phyloP scores from a whole-genome alignment of 2,797 vertebrate species.

The Varecia variegata region DNA sequence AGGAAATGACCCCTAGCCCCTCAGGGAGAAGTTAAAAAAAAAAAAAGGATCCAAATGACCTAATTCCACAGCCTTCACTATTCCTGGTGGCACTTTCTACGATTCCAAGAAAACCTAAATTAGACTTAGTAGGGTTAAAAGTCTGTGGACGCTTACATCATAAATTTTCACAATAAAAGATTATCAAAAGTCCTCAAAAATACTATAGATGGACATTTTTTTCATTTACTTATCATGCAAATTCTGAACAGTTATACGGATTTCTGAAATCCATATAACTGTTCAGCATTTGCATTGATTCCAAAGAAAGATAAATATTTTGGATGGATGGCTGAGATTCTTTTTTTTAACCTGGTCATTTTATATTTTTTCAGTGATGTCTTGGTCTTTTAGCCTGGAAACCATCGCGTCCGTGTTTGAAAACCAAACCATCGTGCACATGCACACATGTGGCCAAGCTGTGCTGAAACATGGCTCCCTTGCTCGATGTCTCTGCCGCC shows the following conservation, averaged over 20 bases:
- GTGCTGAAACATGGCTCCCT: not conserved
- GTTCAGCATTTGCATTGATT: slow-evolving; percentile 43
- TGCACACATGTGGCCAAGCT: no score
- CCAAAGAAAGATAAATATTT: not conserved
- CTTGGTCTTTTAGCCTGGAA: slow-evolving; percentile 29
- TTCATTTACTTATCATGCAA: slow-evolving; percentile 8
- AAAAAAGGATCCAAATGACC: not conserved
- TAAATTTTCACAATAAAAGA: slow-evolving; percentile 22
- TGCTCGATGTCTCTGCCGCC: not conserved
- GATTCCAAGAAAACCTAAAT: not conserved
- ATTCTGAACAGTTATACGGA: not conserved
- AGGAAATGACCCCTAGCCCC: slow-evolving; percentile 1
- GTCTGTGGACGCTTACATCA: not conserved
- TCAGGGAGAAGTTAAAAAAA: not conserved
- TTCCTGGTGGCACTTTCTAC: not conserved
- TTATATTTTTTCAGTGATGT: not conserved
- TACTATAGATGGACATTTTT: not conserved
- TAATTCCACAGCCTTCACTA: not conserved
- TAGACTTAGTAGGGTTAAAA: not conserved
- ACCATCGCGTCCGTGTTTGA: not conserved
- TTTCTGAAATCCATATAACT: slow-evolving; percentile 49
- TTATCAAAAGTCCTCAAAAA: not conserved
- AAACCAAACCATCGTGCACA: not conserved
- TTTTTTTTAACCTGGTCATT: not conserved
- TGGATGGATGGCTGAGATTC: not conserved